Base-by-base conservation (phyloP, 2,797 vertebrate species). In the Scomberomorus guttatus region DNA sequence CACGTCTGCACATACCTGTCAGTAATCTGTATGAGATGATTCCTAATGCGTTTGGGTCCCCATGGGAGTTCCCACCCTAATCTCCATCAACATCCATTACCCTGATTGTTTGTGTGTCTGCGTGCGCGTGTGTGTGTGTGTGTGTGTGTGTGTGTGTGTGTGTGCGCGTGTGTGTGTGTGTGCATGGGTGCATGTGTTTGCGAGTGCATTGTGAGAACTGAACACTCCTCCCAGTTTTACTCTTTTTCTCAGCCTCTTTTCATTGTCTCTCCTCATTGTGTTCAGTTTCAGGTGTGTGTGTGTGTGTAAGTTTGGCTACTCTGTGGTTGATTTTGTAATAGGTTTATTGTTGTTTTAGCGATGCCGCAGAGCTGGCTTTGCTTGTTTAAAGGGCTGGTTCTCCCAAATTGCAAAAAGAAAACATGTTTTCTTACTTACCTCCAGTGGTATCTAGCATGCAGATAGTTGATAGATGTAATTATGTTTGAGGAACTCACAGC, bases 61-160 rank as follows among this genome's bases (percentile, higher is more conserved):
- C 44, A 68, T 89, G 90, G 92, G 92, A 94, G 87, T 89, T 91
- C 88, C 90, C 90, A 92, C 93, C 93, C 92, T 93, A 93, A 94
- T 93, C 92, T 92, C 92, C 92, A 92, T 92, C 92, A 93, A 89
- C 90, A 90, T 93, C 94, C 92, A 94, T 94, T 94, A 93, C 85
- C 82, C 85, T 89, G 91, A 94, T 92, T 92, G 91, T 93, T 48
- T 87, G 87, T 92, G 87, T 89, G 80, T 84, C 4, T 77, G 56
- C 84, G 2, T 75, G 46, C 72, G 42, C 70, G 70, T 73, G 71
- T 68, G 72, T 66, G 29, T 75, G 62, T 59, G n/a, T 72, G 59
- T 59, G 29, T 60, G 78, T 72, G 72, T 72, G 54, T 58, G 37
- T 81, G 56, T 63, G 52, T 44, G 20, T 59, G 76, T 65, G 56